These are phyloP conservation scores for Microchirus variegatus DNA, from an alignment of 2,797 vertebrate genomes.

Conservation along the genomic window DNA sequence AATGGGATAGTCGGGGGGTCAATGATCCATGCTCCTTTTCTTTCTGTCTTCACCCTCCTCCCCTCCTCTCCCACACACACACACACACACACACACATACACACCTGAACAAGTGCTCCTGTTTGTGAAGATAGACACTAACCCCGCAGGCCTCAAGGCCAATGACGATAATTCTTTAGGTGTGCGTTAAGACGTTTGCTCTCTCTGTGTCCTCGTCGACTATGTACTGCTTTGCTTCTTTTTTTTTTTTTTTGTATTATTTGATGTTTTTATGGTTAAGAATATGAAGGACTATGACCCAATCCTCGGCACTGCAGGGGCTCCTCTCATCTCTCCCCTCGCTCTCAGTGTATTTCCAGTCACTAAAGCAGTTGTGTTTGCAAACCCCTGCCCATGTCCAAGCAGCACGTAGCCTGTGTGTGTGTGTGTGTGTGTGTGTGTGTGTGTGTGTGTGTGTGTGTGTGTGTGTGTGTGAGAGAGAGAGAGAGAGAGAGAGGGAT, in stretches of 20 bases:
- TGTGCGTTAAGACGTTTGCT: constrained; percentile 34
- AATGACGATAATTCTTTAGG: constrained; percentile 22
- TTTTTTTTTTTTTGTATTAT: too few relatives aligned
- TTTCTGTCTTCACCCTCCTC: background rate
- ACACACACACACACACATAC: background rate
- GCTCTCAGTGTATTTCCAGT: constrained; percentile 45
- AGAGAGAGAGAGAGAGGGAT: constrained; percentile 14
- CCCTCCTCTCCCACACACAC: background rate
- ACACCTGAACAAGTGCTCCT: constrained; percentile 20
- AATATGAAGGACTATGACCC: constrained; percentile 58
- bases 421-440: constrained; percentile 11
- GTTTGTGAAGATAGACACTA: constrained; percentile 39
- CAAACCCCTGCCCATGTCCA: constrained; percentile 62
- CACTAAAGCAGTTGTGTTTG: constrained; percentile 53
- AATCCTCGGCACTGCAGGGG: constrained; percentile 63
- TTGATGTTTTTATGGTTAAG: constrained; percentile 55
- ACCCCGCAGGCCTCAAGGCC: constrained; percentile 34
- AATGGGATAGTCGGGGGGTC: constrained; percentile 50
- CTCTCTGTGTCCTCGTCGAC: constrained; percentile 21
- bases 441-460: constrained; percentile 13
- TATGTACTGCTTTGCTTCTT: constrained; percentile 24
- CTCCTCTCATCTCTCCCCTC: constrained; percentile 58
- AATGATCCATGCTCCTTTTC: constrained; percentile 38
- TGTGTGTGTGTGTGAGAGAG: constrained; percentile 17
- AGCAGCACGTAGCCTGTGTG: constrained; percentile 53